These are phyloP conservation scores for Candidula unifasciata DNA, from an alignment of 2,888 invertebrate species.

Conservation along the genomic window DNA sequence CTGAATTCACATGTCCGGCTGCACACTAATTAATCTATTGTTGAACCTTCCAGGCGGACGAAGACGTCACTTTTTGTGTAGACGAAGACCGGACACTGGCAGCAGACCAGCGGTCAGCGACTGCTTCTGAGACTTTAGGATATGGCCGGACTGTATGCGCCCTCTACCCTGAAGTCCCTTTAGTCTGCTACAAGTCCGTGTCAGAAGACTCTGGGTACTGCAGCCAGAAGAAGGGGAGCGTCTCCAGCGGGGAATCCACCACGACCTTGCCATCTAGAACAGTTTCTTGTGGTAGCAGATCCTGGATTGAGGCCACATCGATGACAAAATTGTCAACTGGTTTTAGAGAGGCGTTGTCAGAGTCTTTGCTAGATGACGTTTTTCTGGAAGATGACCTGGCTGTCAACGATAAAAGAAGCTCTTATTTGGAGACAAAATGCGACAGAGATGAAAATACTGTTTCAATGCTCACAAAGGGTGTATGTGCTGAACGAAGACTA, in stretches of 20 bases:
- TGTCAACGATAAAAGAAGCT: background rate
- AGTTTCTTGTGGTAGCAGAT: background rate
- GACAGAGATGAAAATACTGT: no score
- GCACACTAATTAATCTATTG: background rate
- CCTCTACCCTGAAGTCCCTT: background rate
- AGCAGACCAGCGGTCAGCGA: background rate
- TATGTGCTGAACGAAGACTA: no score
- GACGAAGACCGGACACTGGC: background rate
- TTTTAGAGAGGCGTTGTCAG: background rate
- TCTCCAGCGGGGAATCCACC: slow-evolving; percentile 10
- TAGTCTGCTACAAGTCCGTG: background rate
- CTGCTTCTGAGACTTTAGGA: background rate
- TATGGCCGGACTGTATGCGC: background rate
- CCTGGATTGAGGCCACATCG: background rate
- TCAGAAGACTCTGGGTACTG: slow-evolving; percentile 28
- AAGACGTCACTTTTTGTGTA: background rate
- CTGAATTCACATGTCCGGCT: no score
- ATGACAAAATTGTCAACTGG: background rate
- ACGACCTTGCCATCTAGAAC: slow-evolving; percentile 13
- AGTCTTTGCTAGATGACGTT: slow-evolving; percentile 12
- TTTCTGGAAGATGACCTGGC: slow-evolving; percentile 2
- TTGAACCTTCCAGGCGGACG: background rate
- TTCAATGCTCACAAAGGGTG: no score
- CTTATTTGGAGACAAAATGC: no score
- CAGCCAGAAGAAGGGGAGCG: slow-evolving; percentile 17